These are phyloP conservation scores for Diplosoma virens DNA, from an alignment of 23 tunicate genomes.

Conservation along the genomic window DNA sequence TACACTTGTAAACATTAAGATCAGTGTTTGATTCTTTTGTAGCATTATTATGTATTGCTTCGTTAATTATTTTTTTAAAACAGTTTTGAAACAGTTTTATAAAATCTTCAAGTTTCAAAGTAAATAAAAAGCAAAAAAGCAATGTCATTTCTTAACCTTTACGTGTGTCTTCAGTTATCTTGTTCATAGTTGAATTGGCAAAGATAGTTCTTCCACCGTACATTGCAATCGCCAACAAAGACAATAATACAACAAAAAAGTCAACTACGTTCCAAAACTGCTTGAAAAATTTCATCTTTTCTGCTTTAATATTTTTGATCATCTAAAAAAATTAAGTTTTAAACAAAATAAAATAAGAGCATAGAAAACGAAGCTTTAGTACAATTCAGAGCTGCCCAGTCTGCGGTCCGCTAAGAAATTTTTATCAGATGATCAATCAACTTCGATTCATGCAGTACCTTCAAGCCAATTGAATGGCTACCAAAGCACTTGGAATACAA, in stretches of 20 bases:
- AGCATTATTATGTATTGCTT: too few species aligned
- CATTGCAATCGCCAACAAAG: constrained; percentile 39
- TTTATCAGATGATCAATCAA: too few species aligned
- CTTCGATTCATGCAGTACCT: too few species aligned
- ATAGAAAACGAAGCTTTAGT: too few species aligned
- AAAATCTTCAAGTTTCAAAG: neutral
- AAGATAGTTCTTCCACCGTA: constrained; percentile 51
- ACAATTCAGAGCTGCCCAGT: too few species aligned
- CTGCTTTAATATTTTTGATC: constrained; percentile 6
- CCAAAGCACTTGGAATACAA: too few species aligned
- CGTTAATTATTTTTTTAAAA: too few species aligned
- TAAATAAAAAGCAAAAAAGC: neutral
- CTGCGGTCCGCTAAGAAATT: too few species aligned
- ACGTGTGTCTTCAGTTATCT: constrained; percentile 34
- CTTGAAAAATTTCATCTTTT: constrained; percentile 28
- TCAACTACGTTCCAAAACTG: constrained; percentile 75
- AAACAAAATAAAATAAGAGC: too few species aligned
- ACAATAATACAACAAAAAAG: constrained; percentile 24
- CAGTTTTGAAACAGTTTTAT: neutral
- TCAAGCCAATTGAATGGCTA: too few species aligned
- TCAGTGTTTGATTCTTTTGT: too few species aligned
- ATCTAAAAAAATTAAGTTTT: constrained; percentile 2
- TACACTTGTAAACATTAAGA: too few species aligned
- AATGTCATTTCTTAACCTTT: constrained; percentile 50
- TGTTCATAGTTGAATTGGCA: constrained; percentile 26